These are phyloP conservation scores for Helostoma temminkii DNA, from an alignment of 2,797 vertebrate genomes.

Conservation along the genomic window DNA sequence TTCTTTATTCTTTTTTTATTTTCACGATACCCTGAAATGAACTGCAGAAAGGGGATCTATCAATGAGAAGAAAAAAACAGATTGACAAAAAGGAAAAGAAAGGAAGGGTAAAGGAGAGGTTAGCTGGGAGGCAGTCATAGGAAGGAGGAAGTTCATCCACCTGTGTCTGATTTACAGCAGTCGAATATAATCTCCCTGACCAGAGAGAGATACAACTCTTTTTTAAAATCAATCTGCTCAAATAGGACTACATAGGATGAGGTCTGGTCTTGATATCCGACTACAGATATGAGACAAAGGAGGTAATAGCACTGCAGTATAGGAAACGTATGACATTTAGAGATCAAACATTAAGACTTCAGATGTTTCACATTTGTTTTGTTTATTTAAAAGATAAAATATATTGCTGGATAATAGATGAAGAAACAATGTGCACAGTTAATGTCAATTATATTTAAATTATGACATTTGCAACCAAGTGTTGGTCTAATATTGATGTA, in stretches of 20 bases:
- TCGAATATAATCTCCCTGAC: conserved; percentile 79
- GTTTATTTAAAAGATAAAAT: conserved; percentile 38
- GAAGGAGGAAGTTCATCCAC: conserved; percentile 84
- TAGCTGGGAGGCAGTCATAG: conserved; percentile 76
- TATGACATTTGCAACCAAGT: background rate
- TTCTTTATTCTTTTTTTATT: conserved; percentile 39
- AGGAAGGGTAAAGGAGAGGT: conserved; percentile 74
- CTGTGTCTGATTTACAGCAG: conserved; percentile 85
- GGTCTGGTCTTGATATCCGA: conserved; percentile 77
- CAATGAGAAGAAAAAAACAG: conserved; percentile 50
- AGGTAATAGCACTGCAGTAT: conserved; percentile 49
- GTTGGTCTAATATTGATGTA: background rate
- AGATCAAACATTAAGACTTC: conserved; percentile 56
- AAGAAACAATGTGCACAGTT: background rate
- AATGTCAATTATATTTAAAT: background rate
- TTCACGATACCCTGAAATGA: conserved; percentile 50
- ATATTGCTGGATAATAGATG: conserved; percentile 16
- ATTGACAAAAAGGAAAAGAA: conserved; percentile 69
- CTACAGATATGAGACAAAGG: conserved; percentile 68
- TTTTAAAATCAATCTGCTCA: conserved; percentile 70
- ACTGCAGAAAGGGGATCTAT: conserved; percentile 31
- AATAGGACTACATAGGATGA: conserved; percentile 56
- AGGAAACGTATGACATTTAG: conserved; percentile 34
- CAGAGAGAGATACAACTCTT: conserved; percentile 78
- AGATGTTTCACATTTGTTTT: conserved; percentile 41